Evolutionary conservation across 2,888 invertebrate genomes (phyloP), one percentile per base, ranked within the genome.

Genomic region (Hemaris fuciformis): DNA sequence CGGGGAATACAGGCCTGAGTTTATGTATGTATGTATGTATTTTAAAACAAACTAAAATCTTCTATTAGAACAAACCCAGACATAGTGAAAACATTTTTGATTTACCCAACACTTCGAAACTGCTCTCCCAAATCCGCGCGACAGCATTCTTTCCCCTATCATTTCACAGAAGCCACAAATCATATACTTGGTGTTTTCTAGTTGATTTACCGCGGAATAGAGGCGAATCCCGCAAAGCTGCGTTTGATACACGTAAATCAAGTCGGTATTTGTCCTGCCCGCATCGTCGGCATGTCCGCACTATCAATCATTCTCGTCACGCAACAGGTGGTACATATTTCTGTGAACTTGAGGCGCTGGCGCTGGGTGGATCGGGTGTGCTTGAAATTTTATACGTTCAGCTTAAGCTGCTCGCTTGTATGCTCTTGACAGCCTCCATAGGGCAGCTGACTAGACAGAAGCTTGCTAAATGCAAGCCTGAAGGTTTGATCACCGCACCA

Each of bases 251-350:
- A 22, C 61, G 61, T 57, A 61, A 57, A 61, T 57, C 61, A 59
- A 25, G 34, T 22, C 23, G n/a, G 20, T 59, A 56, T 59, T 61
- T 60, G 59, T 62, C 57, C 59, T 13, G 34, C 41, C 45, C 61
- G 62, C 42, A 41, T 60, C 56, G 25, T 58, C 5, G 58, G 42
- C 48, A 56, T 56, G 60, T 69, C 38, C 63, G 64, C 66, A 63
- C 67, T 62, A 74, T 74, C 59, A 38, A 62, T 72, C 72, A 72
- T 68, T 67, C 64, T 68, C 59, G 70, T 61, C 61, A 61, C 22
- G 71, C 77, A 76, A 76, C 77, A 75, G 68, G 76, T 76, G 65
- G 57, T 15, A 23, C 25, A 38, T 38, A 57, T 61, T 61, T 38
- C 61, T 38, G n/a, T 41, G 23, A 20, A 43, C 20, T 18, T 43